Conservation (phyloP, 2,888 invertebrate genomes). For the Callyntrura sp. region DNA sequence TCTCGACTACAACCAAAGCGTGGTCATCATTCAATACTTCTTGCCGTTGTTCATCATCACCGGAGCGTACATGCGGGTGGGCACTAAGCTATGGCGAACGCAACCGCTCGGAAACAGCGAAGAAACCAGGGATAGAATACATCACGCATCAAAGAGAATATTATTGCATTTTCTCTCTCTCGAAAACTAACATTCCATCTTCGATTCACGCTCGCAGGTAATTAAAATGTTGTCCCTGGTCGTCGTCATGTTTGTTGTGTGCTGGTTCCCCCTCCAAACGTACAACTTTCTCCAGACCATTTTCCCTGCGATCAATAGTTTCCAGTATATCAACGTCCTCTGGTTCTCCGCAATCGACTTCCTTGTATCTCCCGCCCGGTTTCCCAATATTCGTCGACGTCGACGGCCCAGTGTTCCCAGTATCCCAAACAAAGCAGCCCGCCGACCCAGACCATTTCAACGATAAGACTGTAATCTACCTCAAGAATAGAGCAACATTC, state of each 20-base stretch:
- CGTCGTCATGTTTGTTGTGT: slow-evolving; percentile 87
- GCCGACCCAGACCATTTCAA: too few species aligned
- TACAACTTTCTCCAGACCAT: slow-evolving; percentile 91
- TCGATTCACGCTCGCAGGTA: slow-evolving; percentile 90
- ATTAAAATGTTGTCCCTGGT: slow-evolving; percentile 94
- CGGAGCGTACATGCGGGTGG: slow-evolving; percentile 89
- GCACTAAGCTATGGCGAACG: slow-evolving; percentile 74
- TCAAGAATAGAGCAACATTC: too few species aligned
- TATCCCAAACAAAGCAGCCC: too few species aligned
- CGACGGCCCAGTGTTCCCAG: too few species aligned
- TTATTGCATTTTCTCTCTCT: too few species aligned
- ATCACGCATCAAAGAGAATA: too few species aligned
- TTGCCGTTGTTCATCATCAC: slow-evolving; percentile 93
- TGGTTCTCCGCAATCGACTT: too few species aligned
- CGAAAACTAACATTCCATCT: slow-evolving; percentile 90
- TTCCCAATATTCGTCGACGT: too few species aligned
- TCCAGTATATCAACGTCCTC: slow-evolving; percentile 93
- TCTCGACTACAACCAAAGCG: slow-evolving; percentile 79
- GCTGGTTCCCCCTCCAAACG: slow-evolving; percentile 93
- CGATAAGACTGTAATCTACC: too few species aligned
- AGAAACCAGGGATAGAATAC: slow-evolving; percentile 91
- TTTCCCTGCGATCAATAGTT: slow-evolving; percentile 89
- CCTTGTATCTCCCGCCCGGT: too few species aligned
- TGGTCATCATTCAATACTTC: slow-evolving; percentile 88
- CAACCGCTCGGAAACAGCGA: slow-evolving; percentile 90